phyloP scores from a whole-genome alignment of 2,113 vertebrate genomes.

The Merops nubicus region DNA sequence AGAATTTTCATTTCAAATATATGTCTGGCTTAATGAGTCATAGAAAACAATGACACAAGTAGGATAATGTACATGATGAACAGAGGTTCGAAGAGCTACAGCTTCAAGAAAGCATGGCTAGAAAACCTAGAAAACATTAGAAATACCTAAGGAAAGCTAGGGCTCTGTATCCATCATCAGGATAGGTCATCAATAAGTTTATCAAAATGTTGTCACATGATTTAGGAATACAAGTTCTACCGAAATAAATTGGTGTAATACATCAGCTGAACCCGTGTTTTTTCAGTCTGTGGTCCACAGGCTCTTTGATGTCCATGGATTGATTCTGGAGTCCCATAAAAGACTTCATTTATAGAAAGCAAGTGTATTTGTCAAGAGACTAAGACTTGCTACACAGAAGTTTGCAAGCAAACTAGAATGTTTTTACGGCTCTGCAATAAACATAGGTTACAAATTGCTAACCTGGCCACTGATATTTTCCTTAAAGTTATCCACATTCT shows the following conservation, averaged over 20 bases:
- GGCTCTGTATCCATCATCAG: not conserved
- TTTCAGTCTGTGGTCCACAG: not conserved
- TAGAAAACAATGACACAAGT: not conserved
- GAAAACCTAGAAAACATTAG: not conserved
- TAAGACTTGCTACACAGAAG: not conserved
- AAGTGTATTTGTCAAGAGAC: not conserved
- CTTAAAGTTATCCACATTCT: not conserved
- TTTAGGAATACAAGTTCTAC: not conserved
- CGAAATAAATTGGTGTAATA: not conserved
- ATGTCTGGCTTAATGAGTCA: not conserved
- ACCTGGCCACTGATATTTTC: not conserved
- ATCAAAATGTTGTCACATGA: not conserved
- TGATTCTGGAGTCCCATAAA: not conserved
- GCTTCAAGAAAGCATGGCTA: not conserved
- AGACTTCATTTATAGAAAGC: not conserved
- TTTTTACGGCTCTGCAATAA: not conserved
- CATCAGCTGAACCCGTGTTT: not conserved
- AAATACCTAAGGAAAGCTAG: not conserved
- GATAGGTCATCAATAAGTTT: not conserved
- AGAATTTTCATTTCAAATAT: not conserved
- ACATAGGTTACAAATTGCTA: not conserved
- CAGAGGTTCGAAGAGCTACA: not conserved
- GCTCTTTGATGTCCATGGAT: not conserved
- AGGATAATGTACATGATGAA: not conserved
- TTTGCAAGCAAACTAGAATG: not conserved